Conservation (phyloP, 2,797 vertebrate species). For the Manis crassicaudata region DNA sequence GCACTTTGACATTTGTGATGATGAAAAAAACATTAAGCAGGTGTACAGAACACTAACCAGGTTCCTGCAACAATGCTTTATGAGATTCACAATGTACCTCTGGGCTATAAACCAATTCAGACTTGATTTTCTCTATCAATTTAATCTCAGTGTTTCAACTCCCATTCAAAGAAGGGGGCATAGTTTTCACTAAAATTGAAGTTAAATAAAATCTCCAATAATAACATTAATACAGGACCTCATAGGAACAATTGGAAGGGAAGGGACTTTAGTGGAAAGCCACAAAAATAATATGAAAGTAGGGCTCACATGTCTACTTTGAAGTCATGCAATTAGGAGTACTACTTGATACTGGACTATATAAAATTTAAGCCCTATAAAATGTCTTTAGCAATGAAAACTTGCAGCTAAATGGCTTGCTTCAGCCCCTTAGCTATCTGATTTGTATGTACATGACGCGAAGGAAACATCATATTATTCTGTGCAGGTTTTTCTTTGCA, state of each 20-base stretch:
- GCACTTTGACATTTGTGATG: slow-evolving; percentile 89
- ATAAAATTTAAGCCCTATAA: slow-evolving; percentile 79
- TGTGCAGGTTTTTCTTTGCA: slow-evolving; percentile 64
- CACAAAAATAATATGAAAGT: slow-evolving; percentile 69
- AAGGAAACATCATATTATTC: slow-evolving; percentile 69
- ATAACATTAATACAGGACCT: slow-evolving; percentile 64
- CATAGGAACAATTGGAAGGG: slow-evolving; percentile 55
- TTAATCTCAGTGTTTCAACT: slow-evolving; percentile 83
- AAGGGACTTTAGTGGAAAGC: neutral
- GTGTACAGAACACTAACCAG: slow-evolving; percentile 91
- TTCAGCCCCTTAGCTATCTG: slow-evolving; percentile 56
- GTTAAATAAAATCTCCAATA: slow-evolving; percentile 64
- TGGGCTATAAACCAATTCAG: slow-evolving; percentile 86
- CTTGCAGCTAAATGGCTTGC: slow-evolving; percentile 64
- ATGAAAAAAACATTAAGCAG: slow-evolving; percentile 88
- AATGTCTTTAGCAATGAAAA: slow-evolving; percentile 74
- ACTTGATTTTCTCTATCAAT: slow-evolving; percentile 84
- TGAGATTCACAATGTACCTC: slow-evolving; percentile 88
- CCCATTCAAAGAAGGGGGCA: slow-evolving; percentile 64
- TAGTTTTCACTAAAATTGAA: slow-evolving; percentile 64
- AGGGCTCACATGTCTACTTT: slow-evolving; percentile 59
- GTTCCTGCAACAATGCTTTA: slow-evolving; percentile 88
- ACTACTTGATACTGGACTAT: slow-evolving; percentile 75
- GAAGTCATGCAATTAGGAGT: slow-evolving; percentile 74
- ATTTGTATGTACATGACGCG: slow-evolving; percentile 25